These are phyloP conservation scores for Nephrocerus scutellatus DNA, from an alignment of 2,888 invertebrate species.

Conservation along the genomic window DNA sequence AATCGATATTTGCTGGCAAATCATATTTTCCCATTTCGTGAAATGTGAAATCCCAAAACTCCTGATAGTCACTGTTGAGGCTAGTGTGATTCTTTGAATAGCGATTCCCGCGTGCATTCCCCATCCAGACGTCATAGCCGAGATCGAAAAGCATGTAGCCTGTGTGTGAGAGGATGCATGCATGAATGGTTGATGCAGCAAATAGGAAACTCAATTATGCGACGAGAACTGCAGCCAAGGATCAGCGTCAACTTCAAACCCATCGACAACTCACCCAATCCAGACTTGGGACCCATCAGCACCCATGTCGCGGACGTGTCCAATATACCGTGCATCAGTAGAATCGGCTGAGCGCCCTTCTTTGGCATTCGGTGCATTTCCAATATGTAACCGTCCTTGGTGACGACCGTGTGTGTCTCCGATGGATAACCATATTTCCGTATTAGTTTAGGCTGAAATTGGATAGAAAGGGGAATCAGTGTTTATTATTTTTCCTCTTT, in stretches of 20 bases:
- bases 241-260: background rate
- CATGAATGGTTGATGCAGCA: background rate
- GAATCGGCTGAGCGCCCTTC: slow-evolving; percentile 49
- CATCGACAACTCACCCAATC: slow-evolving; percentile 51
- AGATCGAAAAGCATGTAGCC: slow-evolving; percentile 47
- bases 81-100: slow-evolving; percentile 45
- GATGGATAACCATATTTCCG: slow-evolving; percentile 59
- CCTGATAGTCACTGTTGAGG: slow-evolving; percentile 40
- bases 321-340: slow-evolving; percentile 67
- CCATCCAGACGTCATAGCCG: slow-evolving; percentile 49
- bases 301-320: slow-evolving; percentile 70
- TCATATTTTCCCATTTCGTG: slow-evolving; percentile 70
- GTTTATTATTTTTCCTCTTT: slow-evolving; percentile 1
- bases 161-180: slow-evolving; percentile 5
- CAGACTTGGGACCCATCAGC: slow-evolving; percentile 60
- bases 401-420: slow-evolving; percentile 61
- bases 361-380: slow-evolving; percentile 67
- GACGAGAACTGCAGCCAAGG: background rate
- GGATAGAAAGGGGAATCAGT: background rate
- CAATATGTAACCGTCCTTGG: slow-evolving; percentile 72
- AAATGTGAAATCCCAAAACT: slow-evolving; percentile 62
- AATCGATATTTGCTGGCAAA: slow-evolving; percentile 75
- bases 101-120: slow-evolving; percentile 46
- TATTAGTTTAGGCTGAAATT: slow-evolving; percentile 52
- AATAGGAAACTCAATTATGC: slow-evolving; percentile 5